Conservation (phyloP, 2,113 vertebrate genomes). For the Aramus guarauna region DNA sequence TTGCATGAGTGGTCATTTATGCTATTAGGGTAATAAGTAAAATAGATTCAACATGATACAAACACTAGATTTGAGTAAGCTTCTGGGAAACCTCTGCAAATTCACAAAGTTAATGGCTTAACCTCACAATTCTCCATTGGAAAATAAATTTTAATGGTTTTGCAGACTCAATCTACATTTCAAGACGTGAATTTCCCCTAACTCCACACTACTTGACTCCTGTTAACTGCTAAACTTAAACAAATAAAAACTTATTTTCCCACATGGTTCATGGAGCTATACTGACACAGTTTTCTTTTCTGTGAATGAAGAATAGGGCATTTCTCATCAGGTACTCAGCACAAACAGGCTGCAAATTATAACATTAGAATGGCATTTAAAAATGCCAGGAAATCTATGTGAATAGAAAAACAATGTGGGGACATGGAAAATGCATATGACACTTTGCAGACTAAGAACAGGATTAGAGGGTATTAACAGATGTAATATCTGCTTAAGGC, state of each 20-base stretch:
- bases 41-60: constrained; percentile 58
- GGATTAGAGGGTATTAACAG: not conserved
- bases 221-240: constrained; percentile 56
- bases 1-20: constrained; percentile 66
- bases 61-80: constrained; percentile 64
- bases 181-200: constrained; percentile 19
- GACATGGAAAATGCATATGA: not conserved
- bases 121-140: constrained; percentile 67
- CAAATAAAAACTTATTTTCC: constrained; percentile 55
- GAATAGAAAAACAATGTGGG: not conserved
- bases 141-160: constrained; percentile 70
- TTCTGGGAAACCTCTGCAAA: constrained; percentile 71
- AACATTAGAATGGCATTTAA: not conserved
- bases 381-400: not conserved
- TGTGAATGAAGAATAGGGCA: not conserved
- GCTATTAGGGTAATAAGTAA: constrained; percentile 62
- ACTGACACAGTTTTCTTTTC: not conserved
- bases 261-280: not conserved
- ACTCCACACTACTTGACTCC: constrained; percentile 39
- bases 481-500: not conserved
- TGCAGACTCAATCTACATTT: constrained; percentile 46
- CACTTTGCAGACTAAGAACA: not conserved
- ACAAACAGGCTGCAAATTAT: constrained; percentile 25
- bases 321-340: not conserved
- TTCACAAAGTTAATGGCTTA: constrained; percentile 72